Evolutionary conservation across 2,113 vertebrate genomes (phyloP).

Genomic region (Ailurus styani): DNA sequence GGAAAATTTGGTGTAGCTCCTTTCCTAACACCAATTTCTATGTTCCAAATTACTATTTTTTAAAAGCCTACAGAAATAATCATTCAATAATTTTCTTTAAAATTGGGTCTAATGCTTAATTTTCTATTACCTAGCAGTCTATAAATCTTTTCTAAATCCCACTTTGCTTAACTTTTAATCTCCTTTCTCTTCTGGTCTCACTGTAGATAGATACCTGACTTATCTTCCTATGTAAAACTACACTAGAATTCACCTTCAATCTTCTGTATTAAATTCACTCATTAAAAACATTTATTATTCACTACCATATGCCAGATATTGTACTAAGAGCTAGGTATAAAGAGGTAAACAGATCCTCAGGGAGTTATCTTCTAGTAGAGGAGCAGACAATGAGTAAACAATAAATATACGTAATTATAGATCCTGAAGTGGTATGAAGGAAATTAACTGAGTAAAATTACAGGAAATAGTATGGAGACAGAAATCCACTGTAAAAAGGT

Average conservation of each 20-base stretch:
- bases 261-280: conserved; percentile 33
- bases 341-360: background rate
- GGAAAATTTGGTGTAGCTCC: background rate
- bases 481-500: conserved; percentile 12
- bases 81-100: conserved; percentile 16
- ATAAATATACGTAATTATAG: background rate
- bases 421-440: background rate
- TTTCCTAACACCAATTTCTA: background rate
- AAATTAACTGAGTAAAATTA: background rate
- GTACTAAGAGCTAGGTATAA: background rate
- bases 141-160: conserved; percentile 16
- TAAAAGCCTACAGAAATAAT: conserved; percentile 21
- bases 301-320: background rate
- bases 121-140: background rate
- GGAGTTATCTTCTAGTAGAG: background rate
- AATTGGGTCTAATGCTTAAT: conserved; percentile 23
- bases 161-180: conserved; percentile 32
- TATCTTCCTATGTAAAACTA: conserved; percentile 1
- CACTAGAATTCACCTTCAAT: background rate
- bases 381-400: background rate
- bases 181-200: conserved; percentile 15
- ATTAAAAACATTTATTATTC: conserved; percentile 22
- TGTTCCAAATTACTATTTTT: conserved; percentile 14
- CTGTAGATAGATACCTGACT: background rate
- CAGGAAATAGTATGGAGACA: background rate